Evolutionary conservation across 2,888 invertebrate genomes (phyloP).

Genomic region (Ormia ochracea): DNA sequence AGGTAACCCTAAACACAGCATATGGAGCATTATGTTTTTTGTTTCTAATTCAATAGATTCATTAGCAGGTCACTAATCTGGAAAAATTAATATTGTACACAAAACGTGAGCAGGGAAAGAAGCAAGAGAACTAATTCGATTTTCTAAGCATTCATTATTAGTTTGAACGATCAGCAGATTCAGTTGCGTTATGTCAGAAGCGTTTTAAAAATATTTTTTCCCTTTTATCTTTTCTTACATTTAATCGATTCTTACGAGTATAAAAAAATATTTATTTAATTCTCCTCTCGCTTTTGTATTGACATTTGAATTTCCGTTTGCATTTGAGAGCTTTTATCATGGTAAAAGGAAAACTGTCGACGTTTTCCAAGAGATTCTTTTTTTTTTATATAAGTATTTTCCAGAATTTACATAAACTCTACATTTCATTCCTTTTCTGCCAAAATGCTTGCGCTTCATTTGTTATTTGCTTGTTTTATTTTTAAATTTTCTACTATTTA

Average conservation of each 20-base stretch:
- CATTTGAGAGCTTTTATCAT: constrained; percentile 11
- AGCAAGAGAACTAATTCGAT: constrained; percentile 39
- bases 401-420: constrained; percentile 59
- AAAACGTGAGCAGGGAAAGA: background rate
- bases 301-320: constrained; percentile 55
- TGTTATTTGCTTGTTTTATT: constrained; percentile 66
- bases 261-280: background rate
- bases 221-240: background rate
- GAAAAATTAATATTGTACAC: background rate
- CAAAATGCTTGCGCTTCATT: constrained; percentile 47
- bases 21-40: background rate
- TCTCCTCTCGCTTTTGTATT: constrained; percentile 13
- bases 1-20: background rate
- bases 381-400: constrained; percentile 9
- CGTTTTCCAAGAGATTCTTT: constrained; percentile 16
- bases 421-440: constrained; percentile 47
- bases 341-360: constrained; percentile 41
- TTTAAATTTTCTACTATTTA: too few species aligned
- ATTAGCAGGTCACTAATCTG: constrained; percentile 11
- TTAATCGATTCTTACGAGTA: background rate
- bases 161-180: background rate
- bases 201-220: background rate
- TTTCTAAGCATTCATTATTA: constrained; percentile 1
- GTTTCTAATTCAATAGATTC: background rate
- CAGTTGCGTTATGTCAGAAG: background rate